A percentile compares a stretch with the other conserved stretches of the same genome.
These are phyloP conservation scores for Drosophila aff. DNA, from an alignment of 1,140 invertebrate species.

Conservation along the genomic window DNA sequence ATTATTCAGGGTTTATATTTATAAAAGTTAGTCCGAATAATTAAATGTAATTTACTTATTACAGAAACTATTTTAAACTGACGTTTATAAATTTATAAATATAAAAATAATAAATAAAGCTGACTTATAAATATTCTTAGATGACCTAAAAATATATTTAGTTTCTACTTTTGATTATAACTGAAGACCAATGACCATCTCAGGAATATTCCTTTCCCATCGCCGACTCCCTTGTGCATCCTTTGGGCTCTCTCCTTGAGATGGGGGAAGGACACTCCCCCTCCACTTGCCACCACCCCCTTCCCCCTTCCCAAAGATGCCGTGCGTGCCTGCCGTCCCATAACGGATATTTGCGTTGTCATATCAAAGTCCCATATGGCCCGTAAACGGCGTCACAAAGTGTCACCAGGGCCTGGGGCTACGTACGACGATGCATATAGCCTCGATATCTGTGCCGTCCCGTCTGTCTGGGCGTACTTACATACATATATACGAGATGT, in stretches of 20 bases:
- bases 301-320: slow-evolving; percentile 11
- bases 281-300: background rate
- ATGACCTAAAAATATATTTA: background rate
- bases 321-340: slow-evolving; percentile 73
- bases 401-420: slow-evolving; percentile 72
- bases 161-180: background rate
- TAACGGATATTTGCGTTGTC: slow-evolving; percentile 84
- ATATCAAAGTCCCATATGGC: slow-evolving; percentile 85
- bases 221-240: background rate
- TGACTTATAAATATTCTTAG: background rate
- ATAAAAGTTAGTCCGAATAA: too few relatives aligned
- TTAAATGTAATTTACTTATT: too few relatives aligned
- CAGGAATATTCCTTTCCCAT: background rate
- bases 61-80: too few relatives aligned
- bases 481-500: slow-evolving; percentile 70
- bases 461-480: background rate
- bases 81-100: too few relatives aligned
- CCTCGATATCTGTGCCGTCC: slow-evolving; percentile 6
- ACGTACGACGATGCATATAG: slow-evolving; percentile 17
- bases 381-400: slow-evolving; percentile 74
- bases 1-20: too few relatives aligned
- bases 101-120: background rate
- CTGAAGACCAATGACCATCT: slow-evolving; percentile 13
- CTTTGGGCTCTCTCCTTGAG: background rate
- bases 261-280: background rate